Conservation (phyloP, 2,888 invertebrate species). For the Cepaea hortensis region DNA sequence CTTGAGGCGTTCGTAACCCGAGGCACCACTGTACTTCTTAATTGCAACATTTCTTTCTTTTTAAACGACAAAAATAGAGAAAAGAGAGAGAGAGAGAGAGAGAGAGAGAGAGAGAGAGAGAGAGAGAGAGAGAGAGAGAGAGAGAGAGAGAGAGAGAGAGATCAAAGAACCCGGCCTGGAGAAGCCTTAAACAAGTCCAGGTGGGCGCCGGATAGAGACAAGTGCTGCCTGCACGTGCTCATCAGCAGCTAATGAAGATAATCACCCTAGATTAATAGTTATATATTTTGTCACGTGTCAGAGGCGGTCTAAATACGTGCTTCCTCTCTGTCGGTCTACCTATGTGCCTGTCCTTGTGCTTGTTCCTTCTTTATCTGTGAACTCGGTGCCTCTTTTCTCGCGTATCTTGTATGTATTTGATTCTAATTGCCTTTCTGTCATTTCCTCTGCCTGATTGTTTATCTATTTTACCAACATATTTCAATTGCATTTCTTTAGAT, state of each 20-base stretch:
- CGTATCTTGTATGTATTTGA: background rate
- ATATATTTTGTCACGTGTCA: no score
- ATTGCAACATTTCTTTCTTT: no score
- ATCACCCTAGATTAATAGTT: no score
- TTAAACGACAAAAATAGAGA: background rate
- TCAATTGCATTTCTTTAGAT: background rate
- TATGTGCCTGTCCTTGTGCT: background rate
- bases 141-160: constrained; percentile 9
- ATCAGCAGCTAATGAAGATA: no score
- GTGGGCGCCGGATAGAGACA: no score
- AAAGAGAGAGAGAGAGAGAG: background rate
- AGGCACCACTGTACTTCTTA: no score
- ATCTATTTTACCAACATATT: background rate
- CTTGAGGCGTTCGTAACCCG: no score
- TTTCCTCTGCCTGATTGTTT: background rate
- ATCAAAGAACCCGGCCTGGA: background rate
- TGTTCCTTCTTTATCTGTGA: background rate
- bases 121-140: constrained; percentile 16
- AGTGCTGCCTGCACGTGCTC: no score
- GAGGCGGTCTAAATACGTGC: no score
- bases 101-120: constrained; percentile 12
- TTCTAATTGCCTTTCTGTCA: background rate
- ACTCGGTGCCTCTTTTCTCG: background rate
- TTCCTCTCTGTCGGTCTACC: background rate
- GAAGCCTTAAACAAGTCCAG: no score